Percentiles rank a stretch among this genome's conserved stretches.
phyloP scores from a whole-genome alignment of 2,797 vertebrate genomes.

The Phylloscopus collybita region DNA sequence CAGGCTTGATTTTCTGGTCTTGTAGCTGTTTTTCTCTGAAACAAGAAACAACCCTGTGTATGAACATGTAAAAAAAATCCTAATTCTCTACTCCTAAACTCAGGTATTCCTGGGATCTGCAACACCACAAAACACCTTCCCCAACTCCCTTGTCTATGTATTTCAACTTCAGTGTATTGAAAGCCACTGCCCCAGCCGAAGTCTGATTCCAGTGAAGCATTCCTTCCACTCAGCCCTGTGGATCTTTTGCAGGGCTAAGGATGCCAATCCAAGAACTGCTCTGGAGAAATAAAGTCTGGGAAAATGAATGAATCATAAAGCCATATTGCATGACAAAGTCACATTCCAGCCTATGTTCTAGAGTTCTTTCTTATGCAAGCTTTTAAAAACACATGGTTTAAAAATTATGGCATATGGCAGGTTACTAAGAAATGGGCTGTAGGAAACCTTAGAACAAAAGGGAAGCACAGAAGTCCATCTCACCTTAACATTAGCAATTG shows the following conservation, averaged over 20 bases:
- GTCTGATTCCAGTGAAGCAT: conserved; percentile 58
- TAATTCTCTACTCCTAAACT: neutral
- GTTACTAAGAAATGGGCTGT: neutral
- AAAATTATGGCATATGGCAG: neutral
- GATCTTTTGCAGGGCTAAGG: conserved; percentile 24
- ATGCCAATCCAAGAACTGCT: neutral
- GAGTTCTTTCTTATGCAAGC: neutral
- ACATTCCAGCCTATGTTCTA: neutral
- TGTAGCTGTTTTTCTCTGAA: neutral
- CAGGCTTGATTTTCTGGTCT: neutral
- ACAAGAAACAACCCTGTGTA: neutral
- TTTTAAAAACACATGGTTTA: neutral
- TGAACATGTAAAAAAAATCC: neutral
- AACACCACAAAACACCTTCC: neutral
- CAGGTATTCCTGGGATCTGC: neutral
- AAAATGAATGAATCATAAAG: conserved; percentile 47
- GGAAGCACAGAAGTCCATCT: neutral
- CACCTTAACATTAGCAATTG: neutral
- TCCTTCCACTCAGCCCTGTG: conserved; percentile 13
- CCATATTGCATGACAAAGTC: neutral
- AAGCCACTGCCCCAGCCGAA: conserved; percentile 30
- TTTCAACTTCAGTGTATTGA: conserved; percentile 41
- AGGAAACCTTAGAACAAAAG: neutral
- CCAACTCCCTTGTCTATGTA: neutral
- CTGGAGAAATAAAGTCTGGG: conserved; percentile 12